A percentile compares a stretch with the other conserved stretches of the same genome.
Conservation (phyloP, 2,888 invertebrate genomes). For the Ethmia dodecea region DNA sequence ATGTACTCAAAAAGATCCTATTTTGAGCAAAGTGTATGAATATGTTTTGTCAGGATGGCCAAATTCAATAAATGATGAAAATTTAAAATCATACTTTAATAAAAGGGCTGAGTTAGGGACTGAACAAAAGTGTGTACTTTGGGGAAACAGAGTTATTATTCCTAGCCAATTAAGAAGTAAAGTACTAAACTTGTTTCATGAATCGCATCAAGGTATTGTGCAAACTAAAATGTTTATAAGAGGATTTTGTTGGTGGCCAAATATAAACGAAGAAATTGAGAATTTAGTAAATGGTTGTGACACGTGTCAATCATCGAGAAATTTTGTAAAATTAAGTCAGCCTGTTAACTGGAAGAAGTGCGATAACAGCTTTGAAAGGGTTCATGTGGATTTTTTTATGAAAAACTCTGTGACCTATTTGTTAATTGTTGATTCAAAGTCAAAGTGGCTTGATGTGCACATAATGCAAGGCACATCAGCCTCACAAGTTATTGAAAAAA, state of each 20-base stretch:
- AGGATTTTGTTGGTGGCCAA: constrained; percentile 8
- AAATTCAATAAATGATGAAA: no score
- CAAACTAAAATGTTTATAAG: constrained; percentile 6
- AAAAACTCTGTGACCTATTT: constrained; percentile 1
- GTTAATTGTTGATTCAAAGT: constrained; percentile 7
- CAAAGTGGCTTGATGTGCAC: constrained; percentile 11
- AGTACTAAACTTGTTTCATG: no score
- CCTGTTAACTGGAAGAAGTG: neutral
- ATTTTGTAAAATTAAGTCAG: neutral
- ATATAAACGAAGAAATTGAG: neutral
- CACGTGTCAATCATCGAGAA: neutral
- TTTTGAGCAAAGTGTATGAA: constrained; percentile 3
- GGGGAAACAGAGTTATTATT: constrained; percentile 4
- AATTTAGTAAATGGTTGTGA: neutral
- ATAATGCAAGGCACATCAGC: constrained; percentile 8
- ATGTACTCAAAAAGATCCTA: no score
- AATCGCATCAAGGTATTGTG: constrained; percentile 5
- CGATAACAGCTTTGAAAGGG: constrained; percentile 1
- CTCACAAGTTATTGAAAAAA: constrained; percentile 11
- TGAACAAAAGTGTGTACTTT: no score
- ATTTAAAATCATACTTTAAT: neutral
- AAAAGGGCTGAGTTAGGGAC: no score
- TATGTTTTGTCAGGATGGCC: constrained; percentile 4
- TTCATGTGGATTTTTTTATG: constrained; percentile 7
- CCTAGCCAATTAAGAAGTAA: neutral